Evolutionary conservation across 2,888 invertebrate genomes (phyloP).

Genomic region (Scaptomyza cyrtandrae): DNA sequence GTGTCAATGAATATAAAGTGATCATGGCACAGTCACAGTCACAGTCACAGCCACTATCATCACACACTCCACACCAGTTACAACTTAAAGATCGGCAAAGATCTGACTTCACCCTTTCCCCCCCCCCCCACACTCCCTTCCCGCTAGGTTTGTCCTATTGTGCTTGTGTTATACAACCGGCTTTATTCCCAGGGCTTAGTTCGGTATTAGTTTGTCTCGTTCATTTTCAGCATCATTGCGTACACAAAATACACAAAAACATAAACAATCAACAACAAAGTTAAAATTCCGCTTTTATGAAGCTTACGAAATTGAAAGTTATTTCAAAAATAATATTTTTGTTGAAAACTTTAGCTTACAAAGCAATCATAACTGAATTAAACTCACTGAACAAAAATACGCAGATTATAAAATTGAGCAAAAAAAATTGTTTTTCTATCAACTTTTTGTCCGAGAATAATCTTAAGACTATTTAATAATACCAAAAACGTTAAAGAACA

Average conservation of each 20-base stretch:
- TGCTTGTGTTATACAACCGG: constrained; percentile 52
- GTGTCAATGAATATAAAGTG: constrained; percentile 79
- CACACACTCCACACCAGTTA: too few relatives aligned
- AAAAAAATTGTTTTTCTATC: too few relatives aligned
- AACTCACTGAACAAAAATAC: too few relatives aligned
- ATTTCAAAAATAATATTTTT: neutral
- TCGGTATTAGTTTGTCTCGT: constrained; percentile 17
- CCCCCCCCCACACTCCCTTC: neutral
- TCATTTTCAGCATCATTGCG: constrained; percentile 25
- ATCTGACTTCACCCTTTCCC: constrained; percentile 31
- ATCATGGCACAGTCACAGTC: constrained; percentile 61
- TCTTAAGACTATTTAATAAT: too few relatives aligned
- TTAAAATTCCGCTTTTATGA: neutral
- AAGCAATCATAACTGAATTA: too few relatives aligned
- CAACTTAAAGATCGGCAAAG: constrained; percentile 33
- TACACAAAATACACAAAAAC: neutral
- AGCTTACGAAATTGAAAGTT: neutral
- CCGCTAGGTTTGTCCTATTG: neutral
- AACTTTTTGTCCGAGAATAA: too few relatives aligned
- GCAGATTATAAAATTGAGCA: too few relatives aligned
- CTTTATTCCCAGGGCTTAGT: constrained; percentile 43
- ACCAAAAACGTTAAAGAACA: too few relatives aligned
- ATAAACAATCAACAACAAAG: constrained; percentile 15
- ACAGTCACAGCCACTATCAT: constrained; percentile 7
- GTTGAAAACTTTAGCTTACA: neutral